Base-by-base conservation (phyloP, 2,888 invertebrate genomes). In the Pyralis farinalis region DNA sequence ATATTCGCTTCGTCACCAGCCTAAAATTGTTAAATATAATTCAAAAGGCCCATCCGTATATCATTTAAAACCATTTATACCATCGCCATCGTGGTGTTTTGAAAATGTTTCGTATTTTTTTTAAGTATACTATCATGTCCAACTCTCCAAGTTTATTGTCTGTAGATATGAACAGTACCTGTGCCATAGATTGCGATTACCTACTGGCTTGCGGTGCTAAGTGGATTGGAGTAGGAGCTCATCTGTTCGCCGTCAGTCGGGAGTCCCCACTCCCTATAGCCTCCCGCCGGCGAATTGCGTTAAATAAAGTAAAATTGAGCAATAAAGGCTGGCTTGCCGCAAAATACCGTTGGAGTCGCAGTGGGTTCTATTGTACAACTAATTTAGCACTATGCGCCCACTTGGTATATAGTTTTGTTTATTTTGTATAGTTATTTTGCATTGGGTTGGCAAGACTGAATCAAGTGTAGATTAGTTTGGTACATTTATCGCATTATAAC, bases 231-330 rank as follows among this genome's bases (percentile, higher is more conserved):
- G 83, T 70, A 79, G 81, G 81, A 82, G 75, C 83, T 81, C 87
- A 85, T 87, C 86, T 86, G 86, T 85, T 83, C 82, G 63, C 78
- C 79, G 82, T 75, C 84, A 76, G 73, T 60, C 56, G 56, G 61
- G 65, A 65, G 56, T 43, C 41, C 33, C 32, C 44, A 39, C 44
- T 44, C 38, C 45, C 48, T 51, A 46, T 47, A 42, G 51, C 58
- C 55, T 51, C 49, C 52, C 49, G 65, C 68, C 49, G 58, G 66
- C 58, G 74, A 73, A 74, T 75, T 77, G 79, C 75, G 83, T 85
- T 87, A 86, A 88, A 87, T 86, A 87, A 87, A 87, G 86, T 85
- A 85, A 87, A 88, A 89, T 88, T 88, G 89, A 88, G 86, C 86
- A 87, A 88, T 88, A 89, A 87, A 87, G 84, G 80, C 80, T 65